Evolutionary conservation across 2,888 invertebrate genomes (phyloP), one percentile per base, ranked within the genome.

Genomic region (Aethes cnicana): DNA sequence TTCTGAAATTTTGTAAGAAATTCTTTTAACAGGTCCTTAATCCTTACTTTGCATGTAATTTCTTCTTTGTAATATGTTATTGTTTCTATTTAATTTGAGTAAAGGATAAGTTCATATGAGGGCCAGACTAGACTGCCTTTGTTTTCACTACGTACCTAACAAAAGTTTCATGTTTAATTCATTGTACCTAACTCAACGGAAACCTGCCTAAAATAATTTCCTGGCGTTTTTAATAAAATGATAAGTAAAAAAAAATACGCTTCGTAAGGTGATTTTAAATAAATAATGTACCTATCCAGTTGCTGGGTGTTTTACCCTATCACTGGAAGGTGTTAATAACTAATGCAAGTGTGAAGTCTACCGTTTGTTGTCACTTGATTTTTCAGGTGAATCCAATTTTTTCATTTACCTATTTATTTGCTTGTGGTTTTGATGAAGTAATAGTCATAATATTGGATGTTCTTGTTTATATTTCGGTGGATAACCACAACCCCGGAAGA

Each of bases 301-400:
- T 9, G 18, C 8, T 18, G 9, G 28, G 6, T 28, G 7, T 18
- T 17, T 8, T 39, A 39, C 39, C 39, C 2, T 39, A 9, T 1
- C 12, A n/a, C 25, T 4, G 9, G 39, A 25, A 36, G 11, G 43
- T 37, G 50, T 14, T 50, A 50, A 50, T 50, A 7, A 30, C 4
- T 30, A 50, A 8, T 23, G 30, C 21, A 43, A 9, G 21, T 17
- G 74, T 55, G 59, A 74, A 72, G 57, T 54, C 53, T n/a, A n/a
- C 35, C n/a, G 26, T 33, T 39, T 26, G 32, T 16, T 23, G 36
- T 21, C 28, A 3, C 20, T 37, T 30, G 14, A 43, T 9, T 44
- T 37, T 50, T 32, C 35, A 46, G 58, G 61, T 61, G 56, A 63
- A 59, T 60, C 57, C 59, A 55, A 46, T 35, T 47, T 48, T 57